A percentile compares a stretch with the other conserved stretches of the same genome.
phyloP scores from a whole-genome alignment of 2,888 invertebrate genomes.

The Lasioglossum calceatum region DNA sequence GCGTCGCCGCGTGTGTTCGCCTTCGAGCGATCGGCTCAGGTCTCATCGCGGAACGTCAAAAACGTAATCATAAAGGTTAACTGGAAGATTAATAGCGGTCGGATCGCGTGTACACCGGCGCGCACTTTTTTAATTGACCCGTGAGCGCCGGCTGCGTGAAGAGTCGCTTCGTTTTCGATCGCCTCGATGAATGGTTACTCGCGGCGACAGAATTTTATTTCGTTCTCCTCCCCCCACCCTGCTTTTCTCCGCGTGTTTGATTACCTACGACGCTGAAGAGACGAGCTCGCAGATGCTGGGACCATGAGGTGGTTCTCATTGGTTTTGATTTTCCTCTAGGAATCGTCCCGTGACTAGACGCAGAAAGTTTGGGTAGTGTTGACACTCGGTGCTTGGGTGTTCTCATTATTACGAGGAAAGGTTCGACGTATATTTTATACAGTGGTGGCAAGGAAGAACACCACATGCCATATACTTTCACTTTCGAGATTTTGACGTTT shows the following conservation, averaged over 20 bases:
- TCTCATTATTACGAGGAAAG: too few relatives aligned
- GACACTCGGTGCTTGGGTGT: too few relatives aligned
- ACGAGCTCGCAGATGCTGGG: neutral
- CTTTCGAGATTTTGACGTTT: too few relatives aligned
- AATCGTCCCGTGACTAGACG: too few relatives aligned
- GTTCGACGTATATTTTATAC: too few relatives aligned
- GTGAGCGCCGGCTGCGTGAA: conserved; percentile 40
- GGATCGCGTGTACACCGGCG: conserved; percentile 29
- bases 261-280: neutral
- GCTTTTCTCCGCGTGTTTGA: neutral
- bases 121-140: conserved; percentile 40
- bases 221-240: too few relatives aligned
- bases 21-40: conserved; percentile 29
- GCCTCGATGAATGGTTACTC: conserved; percentile 18
- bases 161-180: conserved; percentile 28
- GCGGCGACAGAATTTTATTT: conserved; percentile 30
- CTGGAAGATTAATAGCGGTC: conserved; percentile 65
- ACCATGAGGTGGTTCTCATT: neutral
- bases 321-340: neutral
- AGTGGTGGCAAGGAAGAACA: too few relatives aligned
- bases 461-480: too few relatives aligned
- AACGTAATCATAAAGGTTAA: conserved; percentile 67
- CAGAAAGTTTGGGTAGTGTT: neutral
- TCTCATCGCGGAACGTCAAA: conserved; percentile 58
- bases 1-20: conserved; percentile 38